Evolutionary conservation across 1,140 invertebrate genomes (phyloP).

Genomic region (Macrobrachium rosenbergii): DNA sequence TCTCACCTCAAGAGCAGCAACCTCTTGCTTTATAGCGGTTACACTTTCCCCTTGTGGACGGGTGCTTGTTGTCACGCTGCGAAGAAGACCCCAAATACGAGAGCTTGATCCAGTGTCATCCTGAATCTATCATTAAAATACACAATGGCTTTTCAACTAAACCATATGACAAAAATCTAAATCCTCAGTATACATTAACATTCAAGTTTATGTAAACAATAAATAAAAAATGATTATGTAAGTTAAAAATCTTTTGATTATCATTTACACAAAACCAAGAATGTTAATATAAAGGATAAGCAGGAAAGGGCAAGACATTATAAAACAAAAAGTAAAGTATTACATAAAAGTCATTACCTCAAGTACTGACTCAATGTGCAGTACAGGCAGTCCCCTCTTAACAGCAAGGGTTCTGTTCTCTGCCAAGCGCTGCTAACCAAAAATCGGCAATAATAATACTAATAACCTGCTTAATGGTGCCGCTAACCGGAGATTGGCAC

Average conservation of each 20-base stretch:
- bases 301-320: neutral
- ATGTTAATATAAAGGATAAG: neutral
- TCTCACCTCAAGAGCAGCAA: conserved; percentile 66
- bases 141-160: neutral
- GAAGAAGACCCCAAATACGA: conserved; percentile 67
- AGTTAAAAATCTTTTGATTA: too few species aligned
- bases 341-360: too few species aligned
- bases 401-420: too few species aligned
- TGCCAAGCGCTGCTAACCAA: too few species aligned
- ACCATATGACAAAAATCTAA: neutral
- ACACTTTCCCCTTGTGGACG: conserved; percentile 63
- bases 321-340: neutral
- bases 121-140: conserved; percentile 38
- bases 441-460: too few species aligned
- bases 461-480: too few species aligned
- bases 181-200: neutral
- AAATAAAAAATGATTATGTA: too few species aligned
- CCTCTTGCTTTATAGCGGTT: conserved; percentile 64
- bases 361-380: neutral
- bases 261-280: neutral
- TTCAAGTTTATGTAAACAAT: too few species aligned
- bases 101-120: conserved; percentile 50
- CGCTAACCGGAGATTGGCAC: too few species aligned
- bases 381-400: too few species aligned
- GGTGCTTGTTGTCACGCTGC: conserved; percentile 66